Evolutionary conservation across 2,113 vertebrate genomes (phyloP), one percentile per base, ranked within the genome.

Genomic region (Anser brachyrhynchus): DNA sequence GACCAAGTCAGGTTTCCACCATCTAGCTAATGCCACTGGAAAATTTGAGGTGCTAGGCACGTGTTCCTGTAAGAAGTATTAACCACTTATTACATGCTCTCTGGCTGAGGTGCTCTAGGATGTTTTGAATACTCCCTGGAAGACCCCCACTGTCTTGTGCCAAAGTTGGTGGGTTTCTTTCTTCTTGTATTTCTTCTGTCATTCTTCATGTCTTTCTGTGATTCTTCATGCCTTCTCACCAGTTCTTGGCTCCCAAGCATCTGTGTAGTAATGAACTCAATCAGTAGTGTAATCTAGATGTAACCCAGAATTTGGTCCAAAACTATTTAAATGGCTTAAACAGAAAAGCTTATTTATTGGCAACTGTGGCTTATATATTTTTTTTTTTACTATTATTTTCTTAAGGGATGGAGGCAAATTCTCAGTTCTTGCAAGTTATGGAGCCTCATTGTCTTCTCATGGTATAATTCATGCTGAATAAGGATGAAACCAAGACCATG

Each of bases 81-180:
- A 10, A 23, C 19, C 10, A 1, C 39, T 49, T 49, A 41, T 67
- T 46, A 16, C 0, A 0, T 37, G 1, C 64, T 65, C 43, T 8
- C 18, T 19, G 62, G 33, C 25, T 55, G 28, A 66, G 33, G 41
- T n/a, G n/a, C 52, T 67, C 46, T 29, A 35, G 33, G 17, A 61
- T 39, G 41, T 49, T 77, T 41, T 69, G 21, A 11, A 13, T 17
- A 26, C 9, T 15, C 28, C 25, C 37, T 44, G 49, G 22, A 29
- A 61, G 74, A 65, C 39, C 17, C 58, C 33, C 12, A 15, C 13
- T 39, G 29, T 39, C 26, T 41, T 20, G 39, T 41, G 17, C 39
- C 26, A 29, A 65, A 5, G 6, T 73, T 70, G 26, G n/a, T 21
- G 33, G 20, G 43, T 6, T 46, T 82, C 49, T 39, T 78, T 52